Evolutionary conservation across 2,113 vertebrate genomes (phyloP).

Genomic region (Lophius piscatorius): DNA sequence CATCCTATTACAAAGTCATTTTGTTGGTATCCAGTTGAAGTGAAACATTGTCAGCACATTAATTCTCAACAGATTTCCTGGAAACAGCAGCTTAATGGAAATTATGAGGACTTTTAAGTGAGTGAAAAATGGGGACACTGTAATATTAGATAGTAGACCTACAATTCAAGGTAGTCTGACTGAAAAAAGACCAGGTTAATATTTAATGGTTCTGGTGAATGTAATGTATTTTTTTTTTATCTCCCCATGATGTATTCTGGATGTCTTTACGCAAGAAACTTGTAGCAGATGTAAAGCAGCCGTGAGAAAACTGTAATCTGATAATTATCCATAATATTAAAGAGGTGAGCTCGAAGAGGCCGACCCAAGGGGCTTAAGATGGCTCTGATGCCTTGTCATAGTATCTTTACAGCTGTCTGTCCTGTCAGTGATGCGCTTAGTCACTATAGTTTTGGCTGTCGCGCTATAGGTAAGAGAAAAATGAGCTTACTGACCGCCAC

Average conservation of each 20-base stretch:
- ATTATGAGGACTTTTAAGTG: conserved; percentile 11
- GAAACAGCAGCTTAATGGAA: conserved; percentile 41
- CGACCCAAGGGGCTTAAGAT: neutral
- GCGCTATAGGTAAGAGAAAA: no score
- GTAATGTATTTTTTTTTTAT: no score
- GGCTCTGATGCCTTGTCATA: neutral
- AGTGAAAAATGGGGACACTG: no score
- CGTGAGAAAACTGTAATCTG: neutral
- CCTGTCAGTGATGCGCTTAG: no score
- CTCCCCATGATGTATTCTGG: neutral
- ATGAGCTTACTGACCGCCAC: no score
- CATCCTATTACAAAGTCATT: conserved; percentile 57
- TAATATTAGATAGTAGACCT: no score
- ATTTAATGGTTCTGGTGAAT: no score
- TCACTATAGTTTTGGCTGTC: no score
- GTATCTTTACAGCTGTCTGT: neutral
- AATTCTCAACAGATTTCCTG: conserved; percentile 41
- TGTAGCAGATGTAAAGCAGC: neutral
- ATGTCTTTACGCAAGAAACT: neutral
- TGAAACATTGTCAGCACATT: conserved; percentile 50
- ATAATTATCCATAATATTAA: neutral
- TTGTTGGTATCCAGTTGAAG: conserved; percentile 33
- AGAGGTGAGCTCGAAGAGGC: neutral
- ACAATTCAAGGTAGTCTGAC: no score
- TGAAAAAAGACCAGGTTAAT: no score